Evolutionary conservation across 2,888 invertebrate genomes (phyloP).

Genomic region (Epistrophella euchroma): DNA sequence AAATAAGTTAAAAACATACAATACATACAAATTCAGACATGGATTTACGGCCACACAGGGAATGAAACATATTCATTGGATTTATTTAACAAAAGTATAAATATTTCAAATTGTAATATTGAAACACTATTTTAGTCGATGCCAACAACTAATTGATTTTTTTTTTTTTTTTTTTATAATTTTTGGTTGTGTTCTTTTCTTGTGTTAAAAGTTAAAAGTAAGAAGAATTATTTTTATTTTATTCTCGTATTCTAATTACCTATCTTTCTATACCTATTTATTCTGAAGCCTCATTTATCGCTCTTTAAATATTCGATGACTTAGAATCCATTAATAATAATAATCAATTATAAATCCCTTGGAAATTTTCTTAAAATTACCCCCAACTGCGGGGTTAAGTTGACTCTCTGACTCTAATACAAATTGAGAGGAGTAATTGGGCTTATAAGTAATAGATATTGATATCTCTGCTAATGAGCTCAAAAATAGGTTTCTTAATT

Average conservation of each 20-base stretch:
- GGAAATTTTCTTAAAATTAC: background rate
- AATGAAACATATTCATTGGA: too few relatives aligned
- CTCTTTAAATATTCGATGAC: constrained; percentile 4
- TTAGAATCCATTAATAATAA: constrained; percentile 29
- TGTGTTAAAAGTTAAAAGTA: background rate
- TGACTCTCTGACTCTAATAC: constrained; percentile 16
- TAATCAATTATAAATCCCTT: constrained; percentile 33
- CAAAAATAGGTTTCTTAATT: constrained; percentile 43
- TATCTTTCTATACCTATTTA: background rate
- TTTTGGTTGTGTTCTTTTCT: too few relatives aligned
- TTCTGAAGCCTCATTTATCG: background rate
- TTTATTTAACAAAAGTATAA: too few relatives aligned
- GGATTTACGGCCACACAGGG: too few relatives aligned
- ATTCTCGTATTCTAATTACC: background rate
- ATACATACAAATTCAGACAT: too few relatives aligned
- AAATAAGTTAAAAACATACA: too few relatives aligned
- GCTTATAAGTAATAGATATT: constrained; percentile 34
- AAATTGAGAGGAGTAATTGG: constrained; percentile 27
- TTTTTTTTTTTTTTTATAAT: too few relatives aligned
- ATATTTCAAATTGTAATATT: too few relatives aligned
- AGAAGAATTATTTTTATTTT: background rate
- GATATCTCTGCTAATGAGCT: constrained; percentile 45
- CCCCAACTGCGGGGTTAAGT: constrained; percentile 10
- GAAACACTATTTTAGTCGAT: too few relatives aligned
- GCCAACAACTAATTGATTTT: too few relatives aligned